These are phyloP conservation scores for Stictonetta naevosa DNA, from an alignment of 2,113 vertebrate genomes.

Conservation along the genomic window DNA sequence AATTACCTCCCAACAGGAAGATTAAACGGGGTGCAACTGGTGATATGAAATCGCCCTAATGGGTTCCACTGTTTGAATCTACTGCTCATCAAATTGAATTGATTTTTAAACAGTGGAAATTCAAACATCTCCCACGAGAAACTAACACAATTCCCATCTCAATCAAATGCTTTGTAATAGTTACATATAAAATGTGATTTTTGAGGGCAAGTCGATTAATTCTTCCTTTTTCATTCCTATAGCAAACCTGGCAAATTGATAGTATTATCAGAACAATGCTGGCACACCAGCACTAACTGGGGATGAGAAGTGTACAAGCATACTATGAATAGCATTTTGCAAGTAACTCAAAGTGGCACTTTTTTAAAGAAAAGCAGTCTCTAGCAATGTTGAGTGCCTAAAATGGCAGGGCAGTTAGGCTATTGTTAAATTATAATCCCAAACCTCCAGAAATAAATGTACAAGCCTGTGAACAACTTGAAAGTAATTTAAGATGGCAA, in stretches of 20 bases:
- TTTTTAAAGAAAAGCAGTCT: background rate
- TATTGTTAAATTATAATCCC: background rate
- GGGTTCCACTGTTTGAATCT: constrained; percentile 49
- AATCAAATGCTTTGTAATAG: constrained; percentile 57
- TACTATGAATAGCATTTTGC: background rate
- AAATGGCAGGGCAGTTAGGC: background rate
- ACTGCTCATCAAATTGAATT: constrained; percentile 51
- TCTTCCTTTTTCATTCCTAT: constrained; percentile 10
- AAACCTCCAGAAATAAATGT: background rate
- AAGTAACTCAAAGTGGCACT: background rate
- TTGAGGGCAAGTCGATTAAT: constrained; percentile 12
- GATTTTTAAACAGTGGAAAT: constrained; percentile 64
- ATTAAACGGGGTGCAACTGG: constrained; percentile 52
- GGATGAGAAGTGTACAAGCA: background rate
- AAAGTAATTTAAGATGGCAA: background rate
- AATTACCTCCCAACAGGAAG: constrained; percentile 55
- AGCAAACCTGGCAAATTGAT: background rate
- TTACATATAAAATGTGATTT: constrained; percentile 54
- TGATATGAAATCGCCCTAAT: constrained; percentile 29
- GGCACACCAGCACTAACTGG: background rate
- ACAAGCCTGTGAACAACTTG: background rate
- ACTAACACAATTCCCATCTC: constrained; percentile 58
- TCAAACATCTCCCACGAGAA: constrained; percentile 58
- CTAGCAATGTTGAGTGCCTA: background rate
- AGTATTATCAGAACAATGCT: background rate